Percentiles rank a stretch among this genome's conserved stretches.
Evolutionary conservation across 2,797 vertebrate species (phyloP).

Genomic region (Simalia tracyae): DNA sequence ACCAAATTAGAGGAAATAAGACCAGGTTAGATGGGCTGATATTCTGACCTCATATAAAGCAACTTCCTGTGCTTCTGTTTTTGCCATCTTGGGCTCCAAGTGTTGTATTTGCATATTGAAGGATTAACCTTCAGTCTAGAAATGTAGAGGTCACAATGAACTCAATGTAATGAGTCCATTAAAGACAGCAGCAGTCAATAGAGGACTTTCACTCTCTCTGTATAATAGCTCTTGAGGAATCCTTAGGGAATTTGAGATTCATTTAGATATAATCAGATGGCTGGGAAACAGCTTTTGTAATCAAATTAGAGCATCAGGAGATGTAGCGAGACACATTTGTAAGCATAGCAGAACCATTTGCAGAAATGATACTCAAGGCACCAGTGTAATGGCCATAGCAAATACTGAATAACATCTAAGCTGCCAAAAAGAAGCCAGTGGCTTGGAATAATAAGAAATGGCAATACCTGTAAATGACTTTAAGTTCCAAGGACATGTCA

Average conservation of each 20-base stretch:
- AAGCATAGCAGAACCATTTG: constrained; percentile 50
- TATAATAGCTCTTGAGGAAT: constrained; percentile 68
- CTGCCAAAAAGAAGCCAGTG: background rate
- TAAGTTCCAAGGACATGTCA: background rate
- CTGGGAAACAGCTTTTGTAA: constrained; percentile 68
- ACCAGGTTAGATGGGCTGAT: background rate
- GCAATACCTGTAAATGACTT: background rate
- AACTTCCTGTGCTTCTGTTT: background rate
- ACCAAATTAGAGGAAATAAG: background rate
- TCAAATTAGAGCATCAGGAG: constrained; percentile 58
- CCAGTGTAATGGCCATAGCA: background rate
- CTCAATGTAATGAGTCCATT: constrained; percentile 75
- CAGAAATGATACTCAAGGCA: background rate
- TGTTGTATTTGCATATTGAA: constrained; percentile 41
- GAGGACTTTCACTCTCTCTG: constrained; percentile 70
- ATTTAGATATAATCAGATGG: constrained; percentile 69
- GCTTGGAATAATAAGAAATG: background rate
- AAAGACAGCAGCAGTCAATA: constrained; percentile 75
- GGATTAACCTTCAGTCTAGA: constrained; percentile 37
- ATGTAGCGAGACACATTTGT: constrained; percentile 50
- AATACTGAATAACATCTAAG: background rate
- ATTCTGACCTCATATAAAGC: background rate
- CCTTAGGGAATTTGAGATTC: constrained; percentile 70
- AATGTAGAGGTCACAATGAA: constrained; percentile 66
- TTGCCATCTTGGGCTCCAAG: background rate